phyloP scores from a whole-genome alignment of 1,140 invertebrate genomes.

The Drosophila sturtevanti region DNA sequence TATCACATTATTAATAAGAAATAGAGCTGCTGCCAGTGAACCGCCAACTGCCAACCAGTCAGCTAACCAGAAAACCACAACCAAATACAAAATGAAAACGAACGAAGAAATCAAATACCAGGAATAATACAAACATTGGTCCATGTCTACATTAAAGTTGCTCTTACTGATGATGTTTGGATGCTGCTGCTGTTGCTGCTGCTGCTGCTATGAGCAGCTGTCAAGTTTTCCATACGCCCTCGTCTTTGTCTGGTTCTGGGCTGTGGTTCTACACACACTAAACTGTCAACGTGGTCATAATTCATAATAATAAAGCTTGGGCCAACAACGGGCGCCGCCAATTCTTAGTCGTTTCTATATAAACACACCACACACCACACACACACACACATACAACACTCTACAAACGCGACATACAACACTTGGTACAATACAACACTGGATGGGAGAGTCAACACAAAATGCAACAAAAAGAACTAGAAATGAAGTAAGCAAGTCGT shows the following conservation, averaged over 20 bases:
- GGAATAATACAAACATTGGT: slow-evolving; percentile 39
- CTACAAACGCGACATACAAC: too few species aligned
- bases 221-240: slow-evolving; percentile 77
- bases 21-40: slow-evolving; percentile 47
- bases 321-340: slow-evolving; percentile 57
- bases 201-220: slow-evolving; percentile 60
- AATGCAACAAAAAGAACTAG: slow-evolving; percentile 37
- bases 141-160: background rate
- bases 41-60: background rate
- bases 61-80: slow-evolving; percentile 15
- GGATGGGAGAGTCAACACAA: slow-evolving; percentile 38
- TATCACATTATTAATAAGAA: slow-evolving; percentile 81
- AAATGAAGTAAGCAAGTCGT: too few species aligned
- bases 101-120: slow-evolving; percentile 56
- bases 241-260: slow-evolving; percentile 47
- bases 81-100: slow-evolving; percentile 3
- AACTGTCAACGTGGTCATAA: slow-evolving; percentile 80
- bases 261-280: slow-evolving; percentile 17
- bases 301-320: slow-evolving; percentile 69
- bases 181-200: background rate
- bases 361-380: slow-evolving; percentile 26
- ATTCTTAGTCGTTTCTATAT: slow-evolving; percentile 51
- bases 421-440: slow-evolving; percentile 23
- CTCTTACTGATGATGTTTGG: background rate
- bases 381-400: slow-evolving; percentile 42